Conservation (phyloP, 2,113 vertebrate genomes). For the Alligator sinensis region DNA sequence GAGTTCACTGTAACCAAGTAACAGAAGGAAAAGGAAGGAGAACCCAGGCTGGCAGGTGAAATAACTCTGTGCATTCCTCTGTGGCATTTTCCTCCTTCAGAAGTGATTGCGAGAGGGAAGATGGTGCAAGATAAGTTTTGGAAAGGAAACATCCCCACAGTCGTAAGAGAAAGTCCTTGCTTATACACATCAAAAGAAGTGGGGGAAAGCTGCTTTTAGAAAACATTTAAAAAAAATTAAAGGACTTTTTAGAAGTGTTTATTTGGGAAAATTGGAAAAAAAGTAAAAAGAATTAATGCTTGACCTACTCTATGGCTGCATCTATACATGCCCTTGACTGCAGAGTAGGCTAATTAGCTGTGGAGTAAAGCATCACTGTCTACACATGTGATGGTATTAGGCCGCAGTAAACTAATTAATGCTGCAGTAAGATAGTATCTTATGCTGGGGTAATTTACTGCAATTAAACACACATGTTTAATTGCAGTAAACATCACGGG, state of each 20-base stretch:
- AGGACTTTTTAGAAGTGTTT: not conserved
- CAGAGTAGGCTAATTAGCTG: too few relatives aligned
- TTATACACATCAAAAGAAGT: not conserved
- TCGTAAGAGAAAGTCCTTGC: not conserved
- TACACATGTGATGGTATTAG: too few relatives aligned
- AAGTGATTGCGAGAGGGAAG: not conserved
- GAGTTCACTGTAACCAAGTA: not conserved
- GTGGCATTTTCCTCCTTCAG: not conserved
- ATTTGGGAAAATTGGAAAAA: not conserved
- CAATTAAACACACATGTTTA: too few relatives aligned
- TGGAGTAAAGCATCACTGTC: too few relatives aligned
- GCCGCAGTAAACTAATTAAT: too few relatives aligned
- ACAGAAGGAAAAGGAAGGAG: not conserved
- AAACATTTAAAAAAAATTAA: not conserved
- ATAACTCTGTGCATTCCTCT: not conserved
- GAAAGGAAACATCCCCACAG: not conserved
- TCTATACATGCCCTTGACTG: too few relatives aligned
- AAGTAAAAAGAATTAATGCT: not conserved
- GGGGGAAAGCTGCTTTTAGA: not conserved
- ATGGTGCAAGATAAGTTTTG: not conserved
- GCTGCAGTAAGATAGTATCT: too few relatives aligned
- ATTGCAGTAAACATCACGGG: too few relatives aligned
- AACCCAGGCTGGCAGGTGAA: not conserved
- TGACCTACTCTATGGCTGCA: not conserved
- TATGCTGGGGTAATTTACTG: too few relatives aligned